Conservation (phyloP, 2,888 invertebrate genomes). For the Microplitis deprimator region DNA sequence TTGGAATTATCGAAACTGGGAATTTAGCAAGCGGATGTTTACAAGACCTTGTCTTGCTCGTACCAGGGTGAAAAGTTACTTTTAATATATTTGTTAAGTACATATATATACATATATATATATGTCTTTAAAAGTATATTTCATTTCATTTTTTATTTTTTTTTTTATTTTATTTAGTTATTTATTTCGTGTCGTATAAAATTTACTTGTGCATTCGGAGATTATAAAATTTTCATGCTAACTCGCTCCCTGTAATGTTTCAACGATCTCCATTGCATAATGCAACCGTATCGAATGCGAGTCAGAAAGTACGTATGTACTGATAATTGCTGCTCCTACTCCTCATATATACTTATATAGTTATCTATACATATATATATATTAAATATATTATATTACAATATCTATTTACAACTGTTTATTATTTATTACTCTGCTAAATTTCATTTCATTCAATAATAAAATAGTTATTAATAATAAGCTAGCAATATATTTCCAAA, state of each 20-base stretch:
- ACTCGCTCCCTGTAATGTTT: conserved; percentile 33
- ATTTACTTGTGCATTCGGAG: conserved; percentile 1
- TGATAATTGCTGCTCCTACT: background rate
- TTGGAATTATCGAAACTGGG: conserved; percentile 22
- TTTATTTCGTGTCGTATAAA: background rate
- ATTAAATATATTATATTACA: background rate
- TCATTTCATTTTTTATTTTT: no score
- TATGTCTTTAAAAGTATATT: no score
- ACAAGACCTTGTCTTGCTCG: conserved; percentile 34
- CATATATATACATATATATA: background rate
- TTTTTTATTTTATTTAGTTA: background rate
- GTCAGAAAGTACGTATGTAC: conserved; percentile 27
- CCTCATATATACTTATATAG: background rate
- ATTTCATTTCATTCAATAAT: background rate
- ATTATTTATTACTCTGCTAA: background rate
- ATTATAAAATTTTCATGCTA: conserved; percentile 24
- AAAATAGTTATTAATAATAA: no score
- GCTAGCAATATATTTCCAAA: no score
- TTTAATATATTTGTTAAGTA: conserved; percentile 10
- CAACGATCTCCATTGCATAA: conserved; percentile 35
- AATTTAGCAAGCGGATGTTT: conserved; percentile 39
- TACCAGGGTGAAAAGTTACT: conserved; percentile 12
- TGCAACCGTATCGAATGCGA: conserved; percentile 21
- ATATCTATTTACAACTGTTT: background rate
- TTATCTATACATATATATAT: background rate